phyloP scores from a whole-genome alignment of 1,140 invertebrate species.

The Drosophila biarmipes region DNA sequence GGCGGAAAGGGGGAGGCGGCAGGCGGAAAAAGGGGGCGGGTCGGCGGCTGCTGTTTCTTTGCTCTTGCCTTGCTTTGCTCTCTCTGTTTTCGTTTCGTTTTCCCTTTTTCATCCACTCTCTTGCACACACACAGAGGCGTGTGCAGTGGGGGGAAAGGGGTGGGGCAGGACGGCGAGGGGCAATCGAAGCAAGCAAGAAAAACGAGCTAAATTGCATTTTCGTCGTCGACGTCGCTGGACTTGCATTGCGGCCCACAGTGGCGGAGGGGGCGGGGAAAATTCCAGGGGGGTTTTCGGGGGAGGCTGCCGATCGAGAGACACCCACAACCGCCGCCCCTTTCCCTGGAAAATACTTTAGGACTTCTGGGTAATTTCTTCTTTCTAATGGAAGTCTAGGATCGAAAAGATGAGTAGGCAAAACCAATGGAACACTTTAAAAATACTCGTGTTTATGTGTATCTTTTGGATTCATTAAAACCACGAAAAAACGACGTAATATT shows the following conservation, averaged over 20 bases:
- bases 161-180: constrained; percentile 1
- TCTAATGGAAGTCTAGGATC: too few relatives aligned
- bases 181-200: constrained; percentile 74
- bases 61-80: constrained; percentile 56
- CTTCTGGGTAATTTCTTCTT: too few relatives aligned
- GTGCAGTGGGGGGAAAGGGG: constrained; percentile 29
- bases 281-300: neutral
- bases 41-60: constrained; percentile 50
- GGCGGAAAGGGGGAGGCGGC: constrained; percentile 1
- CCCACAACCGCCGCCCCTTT: neutral
- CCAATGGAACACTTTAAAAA: too few relatives aligned
- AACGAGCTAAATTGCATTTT: constrained; percentile 82
- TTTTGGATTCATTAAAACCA: too few relatives aligned
- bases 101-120: constrained; percentile 70
- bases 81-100: constrained; percentile 80
- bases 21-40: constrained; percentile 27
- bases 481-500: too few relatives aligned
- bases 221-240: constrained; percentile 65
- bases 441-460: too few relatives aligned
- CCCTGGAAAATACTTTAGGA: too few relatives aligned
- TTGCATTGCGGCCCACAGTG: constrained; percentile 51
- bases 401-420: too few relatives aligned
- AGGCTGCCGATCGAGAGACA: constrained; percentile 18
- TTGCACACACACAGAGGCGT: constrained; percentile 36
- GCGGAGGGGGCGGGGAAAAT: constrained; percentile 25